These are phyloP conservation scores for Periparus ater DNA, from an alignment of 2,797 vertebrate genomes.

Conservation along the genomic window DNA sequence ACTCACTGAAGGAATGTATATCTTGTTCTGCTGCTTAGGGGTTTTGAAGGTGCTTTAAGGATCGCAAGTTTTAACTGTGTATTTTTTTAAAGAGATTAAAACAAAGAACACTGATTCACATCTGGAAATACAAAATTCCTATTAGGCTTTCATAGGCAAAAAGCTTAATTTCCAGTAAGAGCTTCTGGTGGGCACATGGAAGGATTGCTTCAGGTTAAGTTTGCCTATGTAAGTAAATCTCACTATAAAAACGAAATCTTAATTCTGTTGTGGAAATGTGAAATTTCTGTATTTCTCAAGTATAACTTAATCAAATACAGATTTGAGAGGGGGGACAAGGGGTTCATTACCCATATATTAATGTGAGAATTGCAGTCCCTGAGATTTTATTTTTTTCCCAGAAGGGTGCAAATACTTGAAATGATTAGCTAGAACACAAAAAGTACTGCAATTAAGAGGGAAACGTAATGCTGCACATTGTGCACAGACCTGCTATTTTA, in stretches of 20 bases:
- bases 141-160: background rate
- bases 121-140: background rate
- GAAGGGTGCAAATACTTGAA: background rate
- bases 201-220: background rate
- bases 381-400: background rate
- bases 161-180: background rate
- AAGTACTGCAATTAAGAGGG: background rate
- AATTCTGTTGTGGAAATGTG: background rate
- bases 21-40: background rate
- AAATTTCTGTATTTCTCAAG: background rate
- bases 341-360: background rate
- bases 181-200: background rate
- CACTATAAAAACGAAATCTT: background rate
- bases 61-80: background rate
- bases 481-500: background rate
- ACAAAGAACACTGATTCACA: background rate
- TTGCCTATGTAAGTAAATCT: background rate
- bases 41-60: background rate
- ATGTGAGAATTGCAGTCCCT: background rate
- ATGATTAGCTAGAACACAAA: background rate
- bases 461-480: background rate
- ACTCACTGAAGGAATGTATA: background rate
- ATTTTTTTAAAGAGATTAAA: background rate
- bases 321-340: accelerated
- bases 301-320: background rate